A percentile compares a stretch with the other conserved stretches of the same genome.
phyloP scores from a whole-genome alignment of 2,888 invertebrate genomes.

The Catocala nupta region DNA sequence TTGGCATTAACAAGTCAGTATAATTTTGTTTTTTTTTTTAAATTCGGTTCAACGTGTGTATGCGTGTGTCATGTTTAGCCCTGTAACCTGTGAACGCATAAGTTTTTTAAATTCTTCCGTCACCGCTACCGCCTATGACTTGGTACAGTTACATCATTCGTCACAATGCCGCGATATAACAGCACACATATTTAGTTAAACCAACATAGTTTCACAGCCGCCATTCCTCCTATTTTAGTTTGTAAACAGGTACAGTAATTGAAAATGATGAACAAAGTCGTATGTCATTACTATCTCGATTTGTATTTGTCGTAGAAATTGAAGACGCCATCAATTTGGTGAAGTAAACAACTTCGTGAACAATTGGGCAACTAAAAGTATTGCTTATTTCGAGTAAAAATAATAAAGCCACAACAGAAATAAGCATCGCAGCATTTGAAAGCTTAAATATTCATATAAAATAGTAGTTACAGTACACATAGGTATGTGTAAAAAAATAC shows the following conservation, averaged over 20 bases:
- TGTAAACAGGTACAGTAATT: constrained; percentile 1
- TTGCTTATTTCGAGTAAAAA: too few relatives aligned
- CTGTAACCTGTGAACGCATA: too few relatives aligned
- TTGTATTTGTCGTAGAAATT: not conserved
- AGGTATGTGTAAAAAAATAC: too few relatives aligned
- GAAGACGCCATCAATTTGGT: not conserved
- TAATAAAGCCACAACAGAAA: too few relatives aligned
- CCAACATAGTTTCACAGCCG: not conserved
- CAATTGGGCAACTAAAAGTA: too few relatives aligned
- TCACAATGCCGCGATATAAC: not conserved
- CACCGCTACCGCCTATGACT: not conserved
- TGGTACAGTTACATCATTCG: not conserved
- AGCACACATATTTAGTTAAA: constrained; percentile 1
- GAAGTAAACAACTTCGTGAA: not conserved
- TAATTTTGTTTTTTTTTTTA: too few relatives aligned
- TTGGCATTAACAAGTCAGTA: too few relatives aligned
- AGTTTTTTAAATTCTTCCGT: not conserved
- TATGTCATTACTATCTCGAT: not conserved
- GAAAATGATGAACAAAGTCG: not conserved
- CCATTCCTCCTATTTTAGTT: not conserved
- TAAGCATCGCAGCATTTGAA: too few relatives aligned
- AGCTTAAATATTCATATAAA: too few relatives aligned
- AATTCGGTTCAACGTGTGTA: too few relatives aligned
- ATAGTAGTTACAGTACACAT: too few relatives aligned
- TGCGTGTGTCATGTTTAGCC: too few relatives aligned